Evolutionary conservation across 2,888 invertebrate genomes (phyloP), one percentile per base, ranked within the genome.

Genomic region (Syrista parreyssii): DNA sequence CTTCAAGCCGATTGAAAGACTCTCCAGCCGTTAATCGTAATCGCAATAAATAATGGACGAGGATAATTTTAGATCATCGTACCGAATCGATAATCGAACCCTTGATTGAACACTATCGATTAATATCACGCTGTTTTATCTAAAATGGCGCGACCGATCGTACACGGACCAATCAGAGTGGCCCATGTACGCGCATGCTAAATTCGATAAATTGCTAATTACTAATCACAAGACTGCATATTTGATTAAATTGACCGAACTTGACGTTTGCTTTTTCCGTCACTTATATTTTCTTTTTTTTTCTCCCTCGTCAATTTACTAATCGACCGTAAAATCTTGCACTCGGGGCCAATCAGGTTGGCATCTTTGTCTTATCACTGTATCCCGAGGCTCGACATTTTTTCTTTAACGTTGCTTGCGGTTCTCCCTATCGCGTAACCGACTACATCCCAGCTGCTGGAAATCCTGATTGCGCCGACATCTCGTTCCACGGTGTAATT

Each of bases 51-150:
- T 4, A 69, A 69, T 12, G 9, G 30, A 30, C 11, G 30, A 30
- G 30, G 30, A 69, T 30, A 69, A 69, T 15, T 30, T 30, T 4
- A 30, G 12, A 31, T 12, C 9, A 69, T 32, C 69, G 69, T 31
- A 31, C 69, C 69, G 31, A 30, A 30, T 32, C 12, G 69, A 30
- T 69, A 69, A 31, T 32, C 69, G 69, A 69, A 32, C 30, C 32
- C 12, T 31, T 15, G 30, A 68, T 74, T 86, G 85, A 89, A 88
- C 87, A 87, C 89, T 86, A 86, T 86, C 84, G 86, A 86, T 88
- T 88, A 86, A 55, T 40, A 15, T 40, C 40, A 15, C 15, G 40
- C 40, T 83, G 84, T 84, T 86, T 84, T 81, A 34, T 40, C 40
- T 15, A 40, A 4, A 40, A 40, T 15, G 1, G 40, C 40, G 6